Conservation (phyloP, 2,113 vertebrate species). For the Malaclemys terrapin region DNA sequence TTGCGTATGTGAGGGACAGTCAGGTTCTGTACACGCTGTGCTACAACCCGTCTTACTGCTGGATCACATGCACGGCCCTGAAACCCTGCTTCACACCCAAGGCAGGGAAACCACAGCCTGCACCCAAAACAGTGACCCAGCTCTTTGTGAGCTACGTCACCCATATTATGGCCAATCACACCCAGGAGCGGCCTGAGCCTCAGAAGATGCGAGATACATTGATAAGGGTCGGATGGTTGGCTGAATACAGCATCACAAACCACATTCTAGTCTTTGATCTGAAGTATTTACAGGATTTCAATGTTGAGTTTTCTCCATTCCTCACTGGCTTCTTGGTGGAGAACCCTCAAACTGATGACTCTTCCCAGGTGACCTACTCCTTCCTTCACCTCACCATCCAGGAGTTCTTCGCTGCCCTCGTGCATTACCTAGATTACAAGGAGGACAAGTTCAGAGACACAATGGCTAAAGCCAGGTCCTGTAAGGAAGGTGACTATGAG, state of each 20-base stretch:
- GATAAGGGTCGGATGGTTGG: background rate
- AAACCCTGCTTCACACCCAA: conserved; percentile 2
- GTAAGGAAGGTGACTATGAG: background rate
- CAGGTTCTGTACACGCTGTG: conserved; percentile 76
- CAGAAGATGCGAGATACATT: conserved; percentile 55
- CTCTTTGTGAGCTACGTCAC: conserved; percentile 68
- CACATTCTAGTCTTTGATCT: conserved; percentile 34
- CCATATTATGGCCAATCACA: conserved; percentile 56
- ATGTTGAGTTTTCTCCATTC: conserved; percentile 38
- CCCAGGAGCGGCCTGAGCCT: conserved; percentile 32
- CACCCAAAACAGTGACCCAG: conserved; percentile 78
- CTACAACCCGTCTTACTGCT: conserved; percentile 79
- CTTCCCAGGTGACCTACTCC: conserved; percentile 41
- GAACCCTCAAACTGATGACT: conserved; percentile 45
- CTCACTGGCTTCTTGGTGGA: background rate
- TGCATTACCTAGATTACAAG: conserved; percentile 65
- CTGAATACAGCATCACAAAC: background rate
- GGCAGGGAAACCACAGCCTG: background rate
- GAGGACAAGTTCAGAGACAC: conserved; percentile 30
- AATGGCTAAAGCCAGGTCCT: conserved; percentile 23
- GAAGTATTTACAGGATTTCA: conserved; percentile 47
- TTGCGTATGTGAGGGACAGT: conserved; percentile 71
- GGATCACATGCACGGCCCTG: conserved; percentile 54
- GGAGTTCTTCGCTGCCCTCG: conserved; percentile 78
- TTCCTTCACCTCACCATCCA: conserved; percentile 74